Conservation (phyloP, 2,113 vertebrate genomes). For the Lota lota region DNA sequence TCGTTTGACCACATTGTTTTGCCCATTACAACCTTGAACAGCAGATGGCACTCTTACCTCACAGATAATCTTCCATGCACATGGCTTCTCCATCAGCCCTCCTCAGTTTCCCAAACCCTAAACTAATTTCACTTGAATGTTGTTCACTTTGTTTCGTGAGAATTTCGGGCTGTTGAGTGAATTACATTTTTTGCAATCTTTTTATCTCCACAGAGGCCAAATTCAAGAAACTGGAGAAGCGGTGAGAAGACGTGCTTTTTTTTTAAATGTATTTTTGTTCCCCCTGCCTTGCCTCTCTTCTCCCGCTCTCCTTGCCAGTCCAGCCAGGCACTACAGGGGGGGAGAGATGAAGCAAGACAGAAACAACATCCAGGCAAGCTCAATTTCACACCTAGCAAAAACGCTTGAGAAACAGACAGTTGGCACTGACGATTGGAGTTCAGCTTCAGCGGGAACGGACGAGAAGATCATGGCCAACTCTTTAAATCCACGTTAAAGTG, state of each 20-base stretch:
- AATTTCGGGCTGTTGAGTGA: no score
- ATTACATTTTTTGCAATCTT: background rate
- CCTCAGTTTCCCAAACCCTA: no score
- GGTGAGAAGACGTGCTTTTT: conserved; percentile 44
- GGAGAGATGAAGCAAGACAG: conserved; percentile 52
- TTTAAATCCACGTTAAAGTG: no score
- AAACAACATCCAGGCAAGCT: conserved; percentile 44
- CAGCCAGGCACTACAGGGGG: conserved; percentile 29
- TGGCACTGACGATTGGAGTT: conserved; percentile 20
- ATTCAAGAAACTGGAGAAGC: conserved; percentile 72
- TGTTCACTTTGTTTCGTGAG: no score
- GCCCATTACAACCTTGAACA: conserved; percentile 16
- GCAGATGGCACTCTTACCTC: conserved; percentile 37
- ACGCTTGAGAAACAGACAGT: conserved; percentile 16
- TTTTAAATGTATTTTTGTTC: conserved; percentile 1
- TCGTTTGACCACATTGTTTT: background rate
- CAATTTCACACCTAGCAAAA: conserved; percentile 35
- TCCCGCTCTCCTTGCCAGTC: conserved; percentile 19
- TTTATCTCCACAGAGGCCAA: conserved; percentile 57
- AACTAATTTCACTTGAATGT: no score
- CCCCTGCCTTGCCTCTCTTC: conserved; percentile 30
- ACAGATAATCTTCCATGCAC: conserved; percentile 1
- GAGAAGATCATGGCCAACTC: no score
- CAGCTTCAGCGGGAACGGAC: background rate
- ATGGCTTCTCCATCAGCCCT: no score